Conservation (phyloP, 1,140 invertebrate genomes). For the Monomorium pharaonis region DNA sequence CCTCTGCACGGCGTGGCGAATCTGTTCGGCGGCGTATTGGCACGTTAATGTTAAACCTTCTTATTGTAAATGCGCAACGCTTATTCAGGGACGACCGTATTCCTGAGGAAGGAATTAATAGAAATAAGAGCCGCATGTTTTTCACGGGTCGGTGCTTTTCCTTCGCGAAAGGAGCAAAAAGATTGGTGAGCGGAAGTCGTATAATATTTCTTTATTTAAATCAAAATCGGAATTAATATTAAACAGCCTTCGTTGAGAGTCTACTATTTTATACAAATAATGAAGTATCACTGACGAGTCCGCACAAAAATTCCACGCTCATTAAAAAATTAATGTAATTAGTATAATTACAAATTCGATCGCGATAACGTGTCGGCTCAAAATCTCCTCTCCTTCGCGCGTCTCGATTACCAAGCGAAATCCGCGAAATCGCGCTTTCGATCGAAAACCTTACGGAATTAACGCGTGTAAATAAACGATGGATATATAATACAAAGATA, state of each 20-base stretch:
- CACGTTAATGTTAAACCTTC: constrained; percentile 64
- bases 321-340: background rate
- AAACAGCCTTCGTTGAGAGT: background rate
- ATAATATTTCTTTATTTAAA: constrained; percentile 22
- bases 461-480: background rate
- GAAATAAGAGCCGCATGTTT: constrained; percentile 66
- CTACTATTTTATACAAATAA: background rate
- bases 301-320: background rate
- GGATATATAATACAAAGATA: background rate
- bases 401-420: background rate
- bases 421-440: background rate
- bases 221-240: background rate
- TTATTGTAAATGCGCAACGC: constrained; percentile 65
- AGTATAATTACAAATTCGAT: background rate
- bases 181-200: constrained; percentile 6
- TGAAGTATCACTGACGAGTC: background rate
- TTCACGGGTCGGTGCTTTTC: constrained; percentile 44
- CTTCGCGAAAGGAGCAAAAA: constrained; percentile 6
- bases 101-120: constrained; percentile 58
- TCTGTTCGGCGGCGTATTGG: constrained; percentile 60
- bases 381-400: background rate
- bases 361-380: background rate
- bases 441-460: background rate
- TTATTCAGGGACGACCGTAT: constrained; percentile 59
- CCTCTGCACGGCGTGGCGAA: constrained; percentile 57